Evolutionary conservation across 2,888 invertebrate species (phyloP), one percentile per base, ranked within the genome.

Genomic region (Ormyrus thymus): DNA sequence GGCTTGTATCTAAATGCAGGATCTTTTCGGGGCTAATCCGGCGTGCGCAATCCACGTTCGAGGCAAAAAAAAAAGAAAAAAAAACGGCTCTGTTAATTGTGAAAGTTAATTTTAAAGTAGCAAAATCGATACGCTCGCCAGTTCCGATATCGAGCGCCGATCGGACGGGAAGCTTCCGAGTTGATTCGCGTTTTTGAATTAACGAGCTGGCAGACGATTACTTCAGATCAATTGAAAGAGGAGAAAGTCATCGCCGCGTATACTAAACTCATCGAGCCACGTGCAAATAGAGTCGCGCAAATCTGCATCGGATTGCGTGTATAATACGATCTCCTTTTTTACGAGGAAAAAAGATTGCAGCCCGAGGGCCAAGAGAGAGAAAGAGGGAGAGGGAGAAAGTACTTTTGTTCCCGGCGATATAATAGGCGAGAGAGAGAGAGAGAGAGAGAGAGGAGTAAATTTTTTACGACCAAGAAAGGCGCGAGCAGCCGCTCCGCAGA

Each of bases 381-480:
- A 1, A 29, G 29, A 29, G 29, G 29, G 29, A 70, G 64, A 76
- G 48, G 29, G 77, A 65, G 66, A 77, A 66, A 72, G 77, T 61
- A 66, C 66, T 59, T 72, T 77, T 61, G 77, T 66, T 66, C 45
- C 11, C 71, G 46, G 62, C 29, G 29, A 29, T 29, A 29, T 29
- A 29, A 29, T 29, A 43, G 9, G 43, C 45, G 51, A 43, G 45
- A 48, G 62, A 43, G 51, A n/a, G 50, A 43, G 45, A 48, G 62
- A 43, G 51, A n/a, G 50, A 70, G 64, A 58, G 69, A 76, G 48
- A 45, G 76, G 51, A 45, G 70, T 70, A 65, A 70, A 70, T 70
- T 76, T 76, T 70, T 76, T 76, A 70, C 43, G 76, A 70, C 70
- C 51, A 69, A 56, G 76, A 70, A 76, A 62, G n/a, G 53, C 58